Evolutionary conservation across 1,140 invertebrate species (phyloP).

Genomic region (Megathymus violae): DNA sequence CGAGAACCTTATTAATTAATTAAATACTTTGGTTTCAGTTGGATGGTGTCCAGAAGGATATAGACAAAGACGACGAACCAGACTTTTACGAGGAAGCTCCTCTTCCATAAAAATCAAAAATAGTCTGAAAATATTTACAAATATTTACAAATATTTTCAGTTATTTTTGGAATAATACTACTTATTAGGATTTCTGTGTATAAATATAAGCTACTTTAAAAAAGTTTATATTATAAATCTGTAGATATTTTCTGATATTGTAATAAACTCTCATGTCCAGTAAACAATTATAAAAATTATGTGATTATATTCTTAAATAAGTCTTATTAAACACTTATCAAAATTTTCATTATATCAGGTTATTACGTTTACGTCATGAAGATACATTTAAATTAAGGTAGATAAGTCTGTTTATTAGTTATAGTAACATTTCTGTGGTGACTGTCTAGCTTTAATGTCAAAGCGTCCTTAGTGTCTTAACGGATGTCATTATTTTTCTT

Average conservation of each 20-base stretch:
- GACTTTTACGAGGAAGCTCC: constrained; percentile 95
- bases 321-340: too few species aligned
- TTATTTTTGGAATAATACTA: too few species aligned
- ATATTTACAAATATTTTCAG: too few species aligned
- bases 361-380: too few species aligned
- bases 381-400: not conserved
- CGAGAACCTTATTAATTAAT: constrained; percentile 1
- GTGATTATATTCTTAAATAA: constrained; percentile 7
- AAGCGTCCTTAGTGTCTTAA: not conserved
- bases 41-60: constrained; percentile 91
- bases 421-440: constrained; percentile 11
- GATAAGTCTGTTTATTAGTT: not conserved
- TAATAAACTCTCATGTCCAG: not conserved
- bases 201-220: not conserved
- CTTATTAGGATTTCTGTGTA: not conserved
- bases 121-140: too few species aligned
- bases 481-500: too few species aligned
- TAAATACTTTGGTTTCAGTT: constrained; percentile 84
- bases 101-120: constrained; percentile 88
- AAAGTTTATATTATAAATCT: constrained; percentile 5
- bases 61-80: constrained; percentile 92
- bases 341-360: too few species aligned
- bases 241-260: too few species aligned
- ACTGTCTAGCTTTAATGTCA: constrained; percentile 27
- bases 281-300: not conserved